Base-by-base conservation (phyloP, 2,797 vertebrate species). In the Amniataba percoides region DNA sequence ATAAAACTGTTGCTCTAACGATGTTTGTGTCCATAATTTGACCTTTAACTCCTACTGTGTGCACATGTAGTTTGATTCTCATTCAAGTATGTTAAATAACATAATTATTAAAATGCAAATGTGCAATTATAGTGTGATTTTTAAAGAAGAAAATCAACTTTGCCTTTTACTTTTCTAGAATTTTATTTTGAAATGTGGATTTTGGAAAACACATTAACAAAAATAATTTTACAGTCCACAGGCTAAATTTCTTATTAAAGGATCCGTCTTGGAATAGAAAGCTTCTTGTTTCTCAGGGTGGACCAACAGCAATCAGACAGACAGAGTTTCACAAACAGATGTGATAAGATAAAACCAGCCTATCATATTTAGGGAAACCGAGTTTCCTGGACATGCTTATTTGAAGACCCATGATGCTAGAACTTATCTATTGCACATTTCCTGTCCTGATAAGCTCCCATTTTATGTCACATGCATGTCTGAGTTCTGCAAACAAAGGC, bases 141-240 rank as follows among this genome's bases (percentile, higher is more conserved):
- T 16, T 4, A 23, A 59, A 59, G 11, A 60, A 51, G 16, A 13
- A 18, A 39, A 2, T 19, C 1, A 57, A 16, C 3, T 23, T 15
- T 40, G n/a, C 14, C 13, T 42, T 6, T 19, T 31, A 34, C 1
- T 6, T 34, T 19, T 14, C 31, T 14, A 46, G 1, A 19, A 34
- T 48, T 15, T 48, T 63, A 48, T n/a, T 48, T 63, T 48, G 19
- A 63, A 63, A 48, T 63, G 19, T 49, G 25, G 6, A 15, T 21
- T 8, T 5, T 46, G 21, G 15, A 23, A 43, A 43, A 63, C 25
- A 31, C 27, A 63, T 49, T 34, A 0, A 65, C 31, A 65, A 23
- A 49, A 34, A 9, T n/a, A 25, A 43, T 25, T 18, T 7, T 11
- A 61, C 21, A 16, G 10, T 4, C 11, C 12, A 12, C 6, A 27